These are phyloP conservation scores for Pollenia amentaria DNA, from an alignment of 2,888 invertebrate species.

Conservation along the genomic window DNA sequence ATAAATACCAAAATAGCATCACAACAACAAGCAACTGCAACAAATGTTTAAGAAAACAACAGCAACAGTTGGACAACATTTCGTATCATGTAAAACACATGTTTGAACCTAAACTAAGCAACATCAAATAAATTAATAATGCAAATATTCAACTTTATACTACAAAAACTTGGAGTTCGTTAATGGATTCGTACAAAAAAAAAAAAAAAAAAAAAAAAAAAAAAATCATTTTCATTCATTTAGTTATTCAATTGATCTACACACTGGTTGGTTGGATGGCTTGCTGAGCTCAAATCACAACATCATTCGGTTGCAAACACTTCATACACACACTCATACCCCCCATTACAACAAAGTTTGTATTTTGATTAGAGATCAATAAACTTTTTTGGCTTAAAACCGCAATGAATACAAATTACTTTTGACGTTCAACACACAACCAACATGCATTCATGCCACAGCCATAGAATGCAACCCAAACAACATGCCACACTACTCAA, in stretches of 20 bases:
- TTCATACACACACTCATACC: not conserved
- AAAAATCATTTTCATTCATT: conserved; percentile 32
- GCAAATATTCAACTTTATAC: conserved; percentile 25
- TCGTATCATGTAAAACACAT: conserved; percentile 70
- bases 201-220: not conserved
- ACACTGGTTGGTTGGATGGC: conserved; percentile 6
- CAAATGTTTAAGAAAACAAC: conserved; percentile 24
- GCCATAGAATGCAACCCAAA: conserved; percentile 28
- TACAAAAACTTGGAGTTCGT: not conserved
- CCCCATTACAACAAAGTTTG: conserved; percentile 39
- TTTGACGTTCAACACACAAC: conserved; percentile 65
- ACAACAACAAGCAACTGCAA: conserved; percentile 20
- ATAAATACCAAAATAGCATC: conserved; percentile 44
- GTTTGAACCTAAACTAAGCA: conserved; percentile 68
- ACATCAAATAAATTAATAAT: conserved; percentile 69
- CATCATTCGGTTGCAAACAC: conserved; percentile 17
- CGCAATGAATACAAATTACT: conserved; percentile 73
- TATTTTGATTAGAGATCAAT: conserved; percentile 72
- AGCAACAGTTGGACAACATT: conserved; percentile 54
- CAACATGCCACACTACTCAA: conserved; percentile 8
- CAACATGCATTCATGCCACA: conserved; percentile 36
- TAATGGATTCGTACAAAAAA: conserved; percentile 20
- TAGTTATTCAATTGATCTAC: conserved; percentile 36
- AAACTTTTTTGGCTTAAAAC: conserved; percentile 70
- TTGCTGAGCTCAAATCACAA: conserved; percentile 14